Conservation (phyloP, 2,113 vertebrate species). For the Rana temporaria region DNA sequence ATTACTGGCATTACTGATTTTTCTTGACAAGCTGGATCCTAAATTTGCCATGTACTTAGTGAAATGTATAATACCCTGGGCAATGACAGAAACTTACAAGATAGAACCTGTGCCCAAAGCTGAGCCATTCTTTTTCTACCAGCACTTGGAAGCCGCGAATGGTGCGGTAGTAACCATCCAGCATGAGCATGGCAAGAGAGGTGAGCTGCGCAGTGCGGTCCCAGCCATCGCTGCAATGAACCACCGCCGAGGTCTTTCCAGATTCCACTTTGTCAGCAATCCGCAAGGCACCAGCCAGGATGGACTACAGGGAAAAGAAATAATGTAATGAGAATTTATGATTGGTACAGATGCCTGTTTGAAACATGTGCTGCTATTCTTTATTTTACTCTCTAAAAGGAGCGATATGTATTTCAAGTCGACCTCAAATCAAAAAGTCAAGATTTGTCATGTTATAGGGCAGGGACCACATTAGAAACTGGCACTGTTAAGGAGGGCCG, state of each 20-base stretch:
- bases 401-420: too few species aligned
- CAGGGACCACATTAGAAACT: too few species aligned
- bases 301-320: conserved; percentile 75
- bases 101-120: conserved; percentile 95
- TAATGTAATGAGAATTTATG: background rate
- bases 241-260: conserved; percentile 92
- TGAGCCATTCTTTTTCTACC: conserved; percentile 97
- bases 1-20: too few species aligned
- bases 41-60: too few species aligned
- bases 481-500: too few species aligned
- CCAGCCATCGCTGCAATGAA: conserved; percentile 97
- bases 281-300: conserved; percentile 90
- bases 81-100: conserved; percentile 79
- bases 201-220: conserved; percentile 94
- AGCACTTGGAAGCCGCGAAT: conserved; percentile 90
- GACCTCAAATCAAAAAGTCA: too few species aligned
- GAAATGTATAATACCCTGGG: background rate
- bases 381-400: too few species aligned
- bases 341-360: background rate
- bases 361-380: too few species aligned
- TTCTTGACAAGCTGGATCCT: too few species aligned
- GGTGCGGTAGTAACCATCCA: conserved; percentile 92
- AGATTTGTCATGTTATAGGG: too few species aligned
- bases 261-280: conserved; percentile 96
- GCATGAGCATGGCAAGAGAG: conserved; percentile 92